Conservation (phyloP, 2,888 invertebrate species). For the Linnaemya vulpina region DNA sequence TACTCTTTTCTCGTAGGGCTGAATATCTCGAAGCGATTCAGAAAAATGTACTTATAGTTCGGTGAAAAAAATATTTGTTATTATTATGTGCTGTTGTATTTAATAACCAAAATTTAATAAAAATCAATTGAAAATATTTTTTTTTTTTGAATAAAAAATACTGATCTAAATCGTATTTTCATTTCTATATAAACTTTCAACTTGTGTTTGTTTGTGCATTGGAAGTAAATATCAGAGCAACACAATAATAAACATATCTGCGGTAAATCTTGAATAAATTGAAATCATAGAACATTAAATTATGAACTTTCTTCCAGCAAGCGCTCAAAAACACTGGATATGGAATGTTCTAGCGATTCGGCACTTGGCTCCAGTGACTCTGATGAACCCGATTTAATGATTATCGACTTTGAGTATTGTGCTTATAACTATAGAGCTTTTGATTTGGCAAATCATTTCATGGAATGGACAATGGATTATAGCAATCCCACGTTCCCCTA, state of each 20-base stretch:
- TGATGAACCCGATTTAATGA: constrained; percentile 86
- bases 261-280: constrained; percentile 45
- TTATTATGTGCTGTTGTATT: too few relatives aligned
- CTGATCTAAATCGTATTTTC: neutral
- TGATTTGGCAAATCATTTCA: constrained; percentile 97
- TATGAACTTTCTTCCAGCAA: constrained; percentile 46
- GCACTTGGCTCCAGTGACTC: constrained; percentile 72
- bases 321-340: constrained; percentile 60
- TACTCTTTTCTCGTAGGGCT: too few relatives aligned
- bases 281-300: neutral
- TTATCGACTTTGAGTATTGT: constrained; percentile 97
- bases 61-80: too few relatives aligned
- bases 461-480: constrained; percentile 96
- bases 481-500: constrained; percentile 90
- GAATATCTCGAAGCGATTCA: too few relatives aligned
- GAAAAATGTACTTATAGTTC: too few relatives aligned
- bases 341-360: constrained; percentile 75
- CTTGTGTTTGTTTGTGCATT: constrained; percentile 41
- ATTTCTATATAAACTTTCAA: neutral
- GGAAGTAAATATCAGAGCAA: neutral
- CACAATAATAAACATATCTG: neutral
- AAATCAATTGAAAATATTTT: neutral
- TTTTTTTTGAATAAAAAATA: neutral
- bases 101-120: too few relatives aligned
- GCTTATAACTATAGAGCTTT: constrained; percentile 97